Base-by-base conservation (phyloP, 2,888 invertebrate species). In the Mellilla xanthometata region DNA sequence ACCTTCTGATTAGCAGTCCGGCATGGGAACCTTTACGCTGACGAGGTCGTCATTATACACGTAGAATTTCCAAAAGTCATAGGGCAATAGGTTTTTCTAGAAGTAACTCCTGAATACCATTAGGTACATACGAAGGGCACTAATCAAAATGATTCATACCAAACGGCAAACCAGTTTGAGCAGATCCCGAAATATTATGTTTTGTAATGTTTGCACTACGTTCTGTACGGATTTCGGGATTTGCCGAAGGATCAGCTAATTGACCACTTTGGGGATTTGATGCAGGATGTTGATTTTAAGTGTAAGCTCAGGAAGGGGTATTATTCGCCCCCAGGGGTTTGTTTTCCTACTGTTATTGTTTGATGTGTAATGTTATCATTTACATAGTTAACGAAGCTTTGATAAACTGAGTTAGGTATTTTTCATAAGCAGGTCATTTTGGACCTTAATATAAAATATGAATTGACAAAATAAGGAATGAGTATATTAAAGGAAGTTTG, bases 101-200 rank as follows among this genome's bases (percentile, higher is more conserved):
- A n/a, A n/a, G n/a, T n/a, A n/a, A n/a, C n/a, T n/a, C n/a, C n/a
- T n/a, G n/a, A n/a, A n/a, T n/a, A n/a, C n/a, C n/a, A n/a, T n/a
- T 9, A 9, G 24, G 24, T n/a, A 9, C 26, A n/a, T 26, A 9
- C 8, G n/a, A 7, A 26, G 15, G 4, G 15, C 15, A 19, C 15
- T 6, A 19, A 2, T 7, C 22, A 34, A 36, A 42, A 48, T 54
- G 49, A 49, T 53, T 40, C 44, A 48, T 49, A 40, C 26, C 42
- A 26, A 42, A 48, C 32, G 42, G 41, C 44, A 44, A 51, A 44
- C 40, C 49, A 39, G 42, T 51, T 13, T 46, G 43, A 52, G 54
- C 42, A 39, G 54, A 35, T 47, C 42, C 39, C 31, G 38, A 28
- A 48, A 41, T 52, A 48, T 46, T 49, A 51, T 43, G 42, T 41